Evolutionary conservation across 2,888 invertebrate genomes (phyloP).

Genomic region (Nomada lathburiana): DNA sequence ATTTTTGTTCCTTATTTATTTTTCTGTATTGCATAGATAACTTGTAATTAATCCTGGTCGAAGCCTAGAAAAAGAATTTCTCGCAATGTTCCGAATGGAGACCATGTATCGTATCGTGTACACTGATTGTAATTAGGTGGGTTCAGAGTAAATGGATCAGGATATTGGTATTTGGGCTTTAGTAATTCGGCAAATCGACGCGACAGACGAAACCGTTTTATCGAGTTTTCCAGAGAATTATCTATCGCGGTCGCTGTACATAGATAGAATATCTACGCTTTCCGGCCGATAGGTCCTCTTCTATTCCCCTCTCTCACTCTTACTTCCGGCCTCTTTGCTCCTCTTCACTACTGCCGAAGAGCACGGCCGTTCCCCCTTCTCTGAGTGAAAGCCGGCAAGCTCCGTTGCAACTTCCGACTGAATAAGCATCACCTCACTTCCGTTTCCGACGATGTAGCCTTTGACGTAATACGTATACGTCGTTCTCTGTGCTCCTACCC

Average conservation of each 20-base stretch:
- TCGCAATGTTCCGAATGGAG: slow-evolving; percentile 8
- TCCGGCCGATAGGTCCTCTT: slow-evolving; percentile 79
- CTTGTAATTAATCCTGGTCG: no score
- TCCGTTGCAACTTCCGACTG: slow-evolving; percentile 80
- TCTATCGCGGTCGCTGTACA: slow-evolving; percentile 69
- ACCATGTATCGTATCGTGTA: slow-evolving; percentile 11
- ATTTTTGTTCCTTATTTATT: no score
- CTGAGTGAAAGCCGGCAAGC: slow-evolving; percentile 75
- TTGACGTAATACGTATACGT: slow-evolving; percentile 77
- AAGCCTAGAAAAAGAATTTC: slow-evolving; percentile 32
- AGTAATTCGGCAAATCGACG: slow-evolving; percentile 41
- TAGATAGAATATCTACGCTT: slow-evolving; percentile 80
- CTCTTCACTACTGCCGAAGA: slow-evolving; percentile 30
- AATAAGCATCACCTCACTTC: slow-evolving; percentile 81
- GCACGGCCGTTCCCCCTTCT: slow-evolving; percentile 13
- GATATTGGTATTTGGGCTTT: slow-evolving; percentile 11
- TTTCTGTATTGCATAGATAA: no score
- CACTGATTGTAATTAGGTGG: slow-evolving; percentile 51
- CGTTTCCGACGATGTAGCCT: slow-evolving; percentile 80
- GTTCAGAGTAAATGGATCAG: slow-evolving; percentile 40
- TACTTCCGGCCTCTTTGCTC: slow-evolving; percentile 56
- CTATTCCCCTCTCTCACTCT: slow-evolving; percentile 35
- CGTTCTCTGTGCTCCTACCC: slow-evolving; percentile 19
- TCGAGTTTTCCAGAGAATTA: slow-evolving; percentile 70
- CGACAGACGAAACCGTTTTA: slow-evolving; percentile 58